Base-by-base conservation (phyloP, 1,140 invertebrate species). In the Drosophila bifasciata region DNA sequence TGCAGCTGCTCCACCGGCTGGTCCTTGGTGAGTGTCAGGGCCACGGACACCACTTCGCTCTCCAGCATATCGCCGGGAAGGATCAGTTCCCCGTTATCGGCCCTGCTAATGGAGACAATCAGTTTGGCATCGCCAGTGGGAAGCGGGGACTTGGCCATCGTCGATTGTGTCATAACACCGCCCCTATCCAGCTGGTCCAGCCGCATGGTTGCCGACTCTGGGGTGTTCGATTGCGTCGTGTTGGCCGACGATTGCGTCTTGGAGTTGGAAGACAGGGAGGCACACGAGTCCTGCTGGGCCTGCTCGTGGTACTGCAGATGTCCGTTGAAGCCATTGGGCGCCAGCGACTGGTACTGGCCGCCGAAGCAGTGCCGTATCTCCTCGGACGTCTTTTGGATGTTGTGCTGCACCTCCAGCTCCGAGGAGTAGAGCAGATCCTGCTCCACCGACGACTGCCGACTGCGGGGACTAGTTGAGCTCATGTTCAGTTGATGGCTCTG, bases 391-490 rank as follows among this genome's bases (percentile, higher is more conserved):
- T 96, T 95, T 60, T 96, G 93, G 53, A 99, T 94, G 60, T 96
- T 97, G 89, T 95, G 95, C 86, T 96, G 95, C 44, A 98, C 95
- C 91, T 98, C 97, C 90, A 98, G 97, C 15, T 96, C 95, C n/a
- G 83, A 67, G 89, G 96, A 96, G 90, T 96, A 92, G 79, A 95
- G 94, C 81, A 96, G 94, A 50, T 95, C 95, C 70, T 89, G 81
- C 67, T 91, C 91, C 58, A 91, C 90, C 1, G 91, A 91, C 6
- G 91, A 90, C 53, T 91, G 91, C 13, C 91, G 79, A 8, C 91
- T 91, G 28, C 91, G 78, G 39, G 90, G 91, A 91, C 91, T 92
- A 91, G 91, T 89, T 56, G 84, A 68, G 63, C 63, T 90, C 55
- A 85, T 28, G 50, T 90, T 66, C 44, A 86, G 70, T 85, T 90